Base-by-base conservation (phyloP, 2,888 invertebrate genomes). In the Melinaea menophilus region DNA sequence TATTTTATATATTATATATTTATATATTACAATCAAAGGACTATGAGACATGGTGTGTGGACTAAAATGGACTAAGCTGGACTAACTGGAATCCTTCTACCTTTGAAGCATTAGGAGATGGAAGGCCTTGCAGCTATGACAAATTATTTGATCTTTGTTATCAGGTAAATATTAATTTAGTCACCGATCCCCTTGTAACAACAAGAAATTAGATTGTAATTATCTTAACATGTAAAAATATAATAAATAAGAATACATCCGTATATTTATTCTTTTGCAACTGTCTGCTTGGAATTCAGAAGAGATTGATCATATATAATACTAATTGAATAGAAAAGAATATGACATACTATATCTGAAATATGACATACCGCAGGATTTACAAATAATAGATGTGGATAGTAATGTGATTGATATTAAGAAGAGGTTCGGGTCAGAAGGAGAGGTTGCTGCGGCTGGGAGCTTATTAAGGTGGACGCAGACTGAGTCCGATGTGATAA, bases 301-400 rank as follows among this genome's bases (percentile, higher is more conserved):
- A 41, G 9, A 85, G 63, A 71, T 84, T 9, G 81, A 82, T 51
- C 75, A 80, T 56, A 79, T 79, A 62, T 81, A 84, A 62, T 77
- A 82, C 71, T 84, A 83, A 2, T 2, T 31, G 22, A 22, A 51
- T 11, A 51, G 31, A 51, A 5, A 51, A 31, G 51, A 31, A 31
- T 31, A 31, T 11, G 51, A 51, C 66, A 22, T 22, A 22, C 22
- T 22, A 22, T 88, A 90, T 69, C 77, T 89, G 68, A 89, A 87
- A 73, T 90, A 90, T 72, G 89, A 90, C 58, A 85, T 86, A 34
- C 90, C 90, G 1, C 87, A 88, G 70, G 90, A 89, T 64, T 71
- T 90, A n/a, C 87, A 86, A 67, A 89, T 90, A 34, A 77, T 90
- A 46, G 86, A 90, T 70, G 82, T 90, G 12, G 85, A 89, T 67